Evolutionary conservation across 2,797 vertebrate species (phyloP), one percentile per base, ranked within the genome.

Genomic region (Tapera naevia): DNA sequence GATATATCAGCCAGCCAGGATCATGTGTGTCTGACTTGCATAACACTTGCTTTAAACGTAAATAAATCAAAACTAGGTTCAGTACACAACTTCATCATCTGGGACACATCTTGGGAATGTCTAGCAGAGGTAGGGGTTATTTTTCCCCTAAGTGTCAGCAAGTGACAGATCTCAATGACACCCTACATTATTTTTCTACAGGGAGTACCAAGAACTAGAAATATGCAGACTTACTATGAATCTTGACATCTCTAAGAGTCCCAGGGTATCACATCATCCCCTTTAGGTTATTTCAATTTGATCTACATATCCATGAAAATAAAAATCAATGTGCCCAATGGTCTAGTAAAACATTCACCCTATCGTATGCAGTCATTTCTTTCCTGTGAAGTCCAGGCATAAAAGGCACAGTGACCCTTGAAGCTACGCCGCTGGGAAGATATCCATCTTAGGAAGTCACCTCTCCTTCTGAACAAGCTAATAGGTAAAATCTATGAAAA

Each of bases 221-320:
- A 92, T 60, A 86, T 5, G 41, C 57, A 83, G 70, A 80, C 80
- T 95, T 88, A 46, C 81, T 73, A 93, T 11, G 15, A 76, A 91
- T 86, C 84, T 84, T 97, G 93, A 96, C 91, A 91, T 95, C 67
- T 69, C 76, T 78, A 89, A 85, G 82, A 67, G 75, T 94, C 79
- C 76, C 92, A 83, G 88, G 79, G 88, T 93, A 91, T 91, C 91
- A 67, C 92, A 95, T 73, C 74, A 91, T 39, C 74, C 85, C 87
- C 91, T 91, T 86, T 27, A 90, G 94, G 94, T 95, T 93, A 94
- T 95, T 93, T 94, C 95, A 84, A 61, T 93, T 96, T 95, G 88
- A 97, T 96, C 94, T 94, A 93, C 90, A 95, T 96, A 96, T 82
- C 93, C 93, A 96, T 94, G 91, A 76, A 95, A 93, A 94, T 95